Evolutionary conservation across 2,888 invertebrate genomes (phyloP), one percentile per base, ranked within the genome.

Genomic region (Pristionchus entomophagus): DNA sequence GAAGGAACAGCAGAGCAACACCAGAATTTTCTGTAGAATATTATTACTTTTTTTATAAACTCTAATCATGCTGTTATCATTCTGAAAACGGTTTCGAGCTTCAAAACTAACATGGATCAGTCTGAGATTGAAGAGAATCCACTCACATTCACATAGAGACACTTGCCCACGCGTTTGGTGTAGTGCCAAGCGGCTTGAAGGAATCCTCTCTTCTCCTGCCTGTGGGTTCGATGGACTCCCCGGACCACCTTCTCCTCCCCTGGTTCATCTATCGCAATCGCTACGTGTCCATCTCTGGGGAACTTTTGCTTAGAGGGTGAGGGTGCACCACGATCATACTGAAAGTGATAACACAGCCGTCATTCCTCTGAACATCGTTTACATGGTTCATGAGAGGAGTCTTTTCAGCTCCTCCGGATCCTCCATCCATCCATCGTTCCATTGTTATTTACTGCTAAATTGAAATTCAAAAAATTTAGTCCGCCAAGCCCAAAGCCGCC

Each of bases 141-240:
- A 62, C 62, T 32, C 29, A 62, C 62, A 62, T 62, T 62, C 29
- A 62, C 62, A 32, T 62, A 62, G 29, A 62, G 62, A 62, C 62
- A 62, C 62, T 62, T 62, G 62, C 29, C n/a, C 26, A 29, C 29
- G 26, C 14, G 8, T 26, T 62, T 62, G 14, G 62, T 62, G 32
- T 62, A 62, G 32, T 62, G 62, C 62, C 62, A 62, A 5, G 62
- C 32, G 3, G 29, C 17, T 17, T 29, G 32, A 10, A 26, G 29
- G 10, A 26, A 62, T 2, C 10, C 22, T n/a, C 8, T 56, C 3
- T 22, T n/a, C 56, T 56, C 26, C 10, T 22, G 10, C 26, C 26
- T 56, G 3, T 10, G 10, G 26, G n/a, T 56, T 26, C 10, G 22
- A 56, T 22, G 19, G n/a, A 53, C 19, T 51, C 17, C 51, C 17